Base-by-base conservation (phyloP, 2,888 invertebrate species). In the Oasisia sp. region DNA sequence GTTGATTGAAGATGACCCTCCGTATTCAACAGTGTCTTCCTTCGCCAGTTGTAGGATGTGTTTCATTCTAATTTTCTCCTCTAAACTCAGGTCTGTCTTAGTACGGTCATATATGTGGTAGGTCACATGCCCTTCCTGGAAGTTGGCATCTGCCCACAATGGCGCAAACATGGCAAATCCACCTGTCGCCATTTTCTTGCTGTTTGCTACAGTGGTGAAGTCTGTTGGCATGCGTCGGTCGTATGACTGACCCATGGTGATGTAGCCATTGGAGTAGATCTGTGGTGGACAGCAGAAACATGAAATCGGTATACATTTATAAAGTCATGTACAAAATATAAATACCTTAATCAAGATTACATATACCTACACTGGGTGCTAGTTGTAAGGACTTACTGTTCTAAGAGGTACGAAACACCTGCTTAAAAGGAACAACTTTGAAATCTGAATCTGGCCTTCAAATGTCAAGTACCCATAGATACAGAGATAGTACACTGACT, bases 251-350 rank as follows among this genome's bases (percentile, higher is more conserved):
- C 91, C 91, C 45, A 91, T 38, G 45, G 45, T 45, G 45, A 91
- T 50, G 50, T 91, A 91, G 45, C 91, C 91, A 50, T 91, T 91
- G 19, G 91, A 44, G 91, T 91, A 44, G 44, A 91, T 91, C 91
- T 91, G 50, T 74, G 19, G 74, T 27, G 5, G 19, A 7, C 74
- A 2, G 74, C 4, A 74, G 74, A 74, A 74, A 74, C 27, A 74
- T 14, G 7, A 27, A 19, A 19, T 74, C 74, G 19, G 19, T 19
- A 5, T 74, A 74, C 27, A 19, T 74, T 19, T 5, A 50, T 14
- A 50, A 50, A 50, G 50, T 50, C 27, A 74, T 27, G 27, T 19
- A 74, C 74, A 14, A 74, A 0, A 19, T 74, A 19, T 19, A 74
- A 19, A 74, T 19, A 27, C 3, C 27, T 27, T 74, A 27, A 74